Base-by-base conservation (phyloP, 2,113 vertebrate species). In the Boulengeromyrus knoepffleri region DNA sequence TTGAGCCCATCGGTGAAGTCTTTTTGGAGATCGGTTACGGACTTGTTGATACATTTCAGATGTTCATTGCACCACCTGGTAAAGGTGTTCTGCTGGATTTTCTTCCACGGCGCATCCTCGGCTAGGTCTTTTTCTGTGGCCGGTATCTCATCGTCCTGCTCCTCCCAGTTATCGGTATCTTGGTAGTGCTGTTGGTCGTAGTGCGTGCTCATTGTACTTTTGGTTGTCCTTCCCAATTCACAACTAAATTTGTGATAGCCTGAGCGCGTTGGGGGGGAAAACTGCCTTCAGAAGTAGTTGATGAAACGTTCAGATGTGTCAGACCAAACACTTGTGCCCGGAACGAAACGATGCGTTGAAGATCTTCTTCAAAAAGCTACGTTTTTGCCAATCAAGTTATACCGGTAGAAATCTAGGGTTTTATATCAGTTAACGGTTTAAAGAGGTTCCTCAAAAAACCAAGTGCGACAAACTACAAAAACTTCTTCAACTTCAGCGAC, bases 41-140 rank as follows among this genome's bases (percentile, higher is more conserved):
- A 94, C 95, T 98, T 98, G 93, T 97, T 96, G 92, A 97, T 94
- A 89, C 97, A 97, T 93, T 97, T 97, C 74, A 98, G 97, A 93
- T 98, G 97, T 93, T 98, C 95, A 90, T 98, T 99, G 95, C 97
- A 99, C 98, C 98, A 99, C 89, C 98, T 96, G 3, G 98, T 99
- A 96, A 99, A 99, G 1, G 98, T 99, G 96, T 99, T 99, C 95
- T 99, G 98, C 94, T 99, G 98, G 95, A 99, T 99, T 95, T 98
- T 98, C 96, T 99, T 99, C 98, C 98, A 99, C 0, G 98, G 98
- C 58, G 98, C 98, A 92, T 99, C 98, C 94, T 99, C 98, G 0
- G 98, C 98, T 88, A 99, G 94, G 92, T 99, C 98, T 94, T 99
- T 99, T 95, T 99, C 98, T 0, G 97, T 97, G 92, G 98, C 97